Conservation (phyloP, 2,888 invertebrate species). For the Ornithoptera priamus region DNA sequence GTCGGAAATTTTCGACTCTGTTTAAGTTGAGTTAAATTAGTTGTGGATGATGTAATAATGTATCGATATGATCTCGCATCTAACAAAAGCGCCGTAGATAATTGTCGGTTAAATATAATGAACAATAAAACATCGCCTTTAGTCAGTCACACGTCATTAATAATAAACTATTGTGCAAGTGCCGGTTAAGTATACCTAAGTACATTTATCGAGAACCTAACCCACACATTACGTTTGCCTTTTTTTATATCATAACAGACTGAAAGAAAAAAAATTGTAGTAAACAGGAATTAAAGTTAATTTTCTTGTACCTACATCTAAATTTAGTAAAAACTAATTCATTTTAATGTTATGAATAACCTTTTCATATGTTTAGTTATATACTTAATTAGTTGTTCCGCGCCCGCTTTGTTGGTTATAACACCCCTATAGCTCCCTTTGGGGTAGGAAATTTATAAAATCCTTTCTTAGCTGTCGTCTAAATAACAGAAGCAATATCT, state of each 20-base stretch:
- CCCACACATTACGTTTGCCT: constrained; percentile 3
- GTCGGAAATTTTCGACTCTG: too few relatives aligned
- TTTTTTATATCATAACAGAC: background rate
- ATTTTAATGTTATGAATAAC: too few relatives aligned
- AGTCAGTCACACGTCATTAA: constrained; percentile 21
- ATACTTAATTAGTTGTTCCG: too few relatives aligned
- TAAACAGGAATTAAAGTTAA: too few relatives aligned
- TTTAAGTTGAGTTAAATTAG: background rate
- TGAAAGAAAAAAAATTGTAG: background rate
- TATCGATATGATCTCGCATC: constrained; percentile 3
- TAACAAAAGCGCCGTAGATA: constrained; percentile 12
- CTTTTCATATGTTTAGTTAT: too few relatives aligned
- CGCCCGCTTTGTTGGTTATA: too few relatives aligned
- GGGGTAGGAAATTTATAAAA: too few relatives aligned
- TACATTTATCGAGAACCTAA: constrained; percentile 5
- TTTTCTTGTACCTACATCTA: too few relatives aligned
- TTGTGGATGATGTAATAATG: background rate
- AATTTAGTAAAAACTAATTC: too few relatives aligned
- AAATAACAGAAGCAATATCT: too few relatives aligned
- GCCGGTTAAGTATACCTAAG: background rate
- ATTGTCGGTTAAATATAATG: constrained; percentile 23
- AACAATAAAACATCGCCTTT: constrained; percentile 10
- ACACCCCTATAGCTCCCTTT: too few relatives aligned
- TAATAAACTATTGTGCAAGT: constrained; percentile 20
- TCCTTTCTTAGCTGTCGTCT: too few relatives aligned